Conservation (phyloP, 2,888 invertebrate genomes). For the Scaptomyza polygonia region DNA sequence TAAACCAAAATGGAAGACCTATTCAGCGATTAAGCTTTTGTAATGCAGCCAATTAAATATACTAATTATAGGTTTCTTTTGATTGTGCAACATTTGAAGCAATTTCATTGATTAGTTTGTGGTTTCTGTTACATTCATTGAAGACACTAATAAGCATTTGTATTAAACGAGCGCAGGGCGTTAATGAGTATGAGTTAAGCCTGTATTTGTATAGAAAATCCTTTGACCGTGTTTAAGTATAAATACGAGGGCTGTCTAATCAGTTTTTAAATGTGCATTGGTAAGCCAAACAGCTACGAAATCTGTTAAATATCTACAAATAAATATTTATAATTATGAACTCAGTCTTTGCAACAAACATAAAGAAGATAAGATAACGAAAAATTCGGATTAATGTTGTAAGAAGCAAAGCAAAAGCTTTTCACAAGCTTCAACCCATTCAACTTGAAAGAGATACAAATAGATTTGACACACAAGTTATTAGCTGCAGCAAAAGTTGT, state of each 20-base stretch:
- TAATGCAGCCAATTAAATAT: slow-evolving; percentile 26
- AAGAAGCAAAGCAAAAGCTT: not conserved
- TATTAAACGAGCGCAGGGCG: not conserved
- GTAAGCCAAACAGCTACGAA: too few species aligned
- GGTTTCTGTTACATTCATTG: slow-evolving; percentile 22
- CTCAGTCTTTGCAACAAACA: not conserved
- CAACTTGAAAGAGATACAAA: not conserved
- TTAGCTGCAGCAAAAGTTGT: slow-evolving; percentile 3
- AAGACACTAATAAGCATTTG: slow-evolving; percentile 7
- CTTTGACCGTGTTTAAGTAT: not conserved
- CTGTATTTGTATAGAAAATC: not conserved
- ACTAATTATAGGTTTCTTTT: slow-evolving; percentile 32
- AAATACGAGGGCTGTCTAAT: not conserved
- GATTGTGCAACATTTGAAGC: slow-evolving; percentile 17
- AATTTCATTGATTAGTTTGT: slow-evolving; percentile 43
- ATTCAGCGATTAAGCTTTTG: slow-evolving; percentile 9
- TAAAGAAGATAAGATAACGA: not conserved
- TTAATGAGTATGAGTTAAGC: not conserved
- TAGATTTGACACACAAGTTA: not conserved
- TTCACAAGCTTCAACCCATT: slow-evolving; percentile 3
- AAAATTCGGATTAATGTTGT: too few species aligned
- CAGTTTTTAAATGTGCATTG: too few species aligned
- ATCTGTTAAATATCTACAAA: too few species aligned
- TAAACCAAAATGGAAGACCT: slow-evolving; percentile 2
- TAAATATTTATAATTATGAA: not conserved